These are phyloP conservation scores for Coelogynopora nodosa DNA, from an alignment of 2,888 invertebrate genomes.

Conservation along the genomic window DNA sequence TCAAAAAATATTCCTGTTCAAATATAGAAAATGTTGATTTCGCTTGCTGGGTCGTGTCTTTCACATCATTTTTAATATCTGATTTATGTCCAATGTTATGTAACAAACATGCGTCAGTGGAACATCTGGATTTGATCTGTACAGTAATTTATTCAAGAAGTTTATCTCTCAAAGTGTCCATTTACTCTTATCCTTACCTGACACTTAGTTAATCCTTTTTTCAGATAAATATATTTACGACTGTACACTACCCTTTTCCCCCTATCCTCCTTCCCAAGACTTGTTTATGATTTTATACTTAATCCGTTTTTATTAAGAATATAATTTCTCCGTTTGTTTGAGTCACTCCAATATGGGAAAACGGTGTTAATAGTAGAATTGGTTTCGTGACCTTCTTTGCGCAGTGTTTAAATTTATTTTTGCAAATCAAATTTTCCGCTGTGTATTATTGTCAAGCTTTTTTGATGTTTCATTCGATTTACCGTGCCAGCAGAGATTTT, in stretches of 20 bases:
- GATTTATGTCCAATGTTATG: too few relatives aligned
- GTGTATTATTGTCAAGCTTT: neutral
- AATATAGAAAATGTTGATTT: too few relatives aligned
- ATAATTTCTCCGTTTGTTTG: too few relatives aligned
- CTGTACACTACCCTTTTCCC: neutral
- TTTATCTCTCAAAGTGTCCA: neutral
- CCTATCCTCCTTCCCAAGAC: neutral
- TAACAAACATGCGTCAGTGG: neutral
- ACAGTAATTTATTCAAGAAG: neutral
- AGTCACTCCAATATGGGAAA: too few relatives aligned
- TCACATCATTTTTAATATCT: too few relatives aligned
- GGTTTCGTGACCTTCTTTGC: too few relatives aligned
- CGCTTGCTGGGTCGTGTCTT: too few relatives aligned
- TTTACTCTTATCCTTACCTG: neutral
- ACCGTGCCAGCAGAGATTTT: neutral
- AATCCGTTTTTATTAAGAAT: neutral
- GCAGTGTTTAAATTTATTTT: neutral
- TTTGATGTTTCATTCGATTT: neutral
- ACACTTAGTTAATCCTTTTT: neutral
- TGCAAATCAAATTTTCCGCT: too few relatives aligned
- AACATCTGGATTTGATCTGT: neutral
- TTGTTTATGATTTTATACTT: slow-evolving; percentile 18
- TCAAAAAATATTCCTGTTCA: too few relatives aligned
- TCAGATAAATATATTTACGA: neutral
- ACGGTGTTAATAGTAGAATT: too few relatives aligned